Evolutionary conservation across 2,113 vertebrate species (phyloP).

Genomic region (Polypterus bichir): DNA sequence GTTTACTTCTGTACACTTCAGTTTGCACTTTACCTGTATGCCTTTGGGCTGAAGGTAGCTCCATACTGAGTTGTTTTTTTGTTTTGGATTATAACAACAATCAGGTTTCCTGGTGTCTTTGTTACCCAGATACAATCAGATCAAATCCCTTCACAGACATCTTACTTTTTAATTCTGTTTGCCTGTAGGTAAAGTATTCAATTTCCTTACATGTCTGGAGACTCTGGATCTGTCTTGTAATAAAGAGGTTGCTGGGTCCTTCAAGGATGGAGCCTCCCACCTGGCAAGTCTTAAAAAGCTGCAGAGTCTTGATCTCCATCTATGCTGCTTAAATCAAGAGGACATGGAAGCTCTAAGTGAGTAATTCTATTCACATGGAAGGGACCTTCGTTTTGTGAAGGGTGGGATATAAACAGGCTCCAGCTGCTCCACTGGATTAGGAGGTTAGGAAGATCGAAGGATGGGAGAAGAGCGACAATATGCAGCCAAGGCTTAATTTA

Average conservation of each 20-base stretch:
- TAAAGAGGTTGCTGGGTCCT: constrained; percentile 53
- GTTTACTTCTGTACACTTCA: no score
- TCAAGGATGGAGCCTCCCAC: constrained; percentile 36
- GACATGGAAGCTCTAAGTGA: constrained; percentile 59
- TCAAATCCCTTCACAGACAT: not conserved
- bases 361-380: constrained; percentile 4
- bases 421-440: not conserved
- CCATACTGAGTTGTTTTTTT: no score
- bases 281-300: constrained; percentile 51
- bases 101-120: no score
- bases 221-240: constrained; percentile 69
- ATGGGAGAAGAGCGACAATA: not conserved
- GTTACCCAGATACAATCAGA: no score
- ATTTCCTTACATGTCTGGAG: constrained; percentile 43
- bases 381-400: not conserved
- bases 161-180: no score
- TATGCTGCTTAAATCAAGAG: constrained; percentile 50
- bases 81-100: no score
- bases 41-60: no score
- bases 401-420: no score
- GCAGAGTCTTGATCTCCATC: constrained; percentile 61
- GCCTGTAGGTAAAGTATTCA: constrained; percentile 51
- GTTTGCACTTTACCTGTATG: no score
- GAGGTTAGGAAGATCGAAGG: not conserved
- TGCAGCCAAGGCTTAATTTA: not conserved